These are phyloP conservation scores for Meliscaeva auricollis DNA, from an alignment of 2,888 invertebrate species.

Conservation along the genomic window DNA sequence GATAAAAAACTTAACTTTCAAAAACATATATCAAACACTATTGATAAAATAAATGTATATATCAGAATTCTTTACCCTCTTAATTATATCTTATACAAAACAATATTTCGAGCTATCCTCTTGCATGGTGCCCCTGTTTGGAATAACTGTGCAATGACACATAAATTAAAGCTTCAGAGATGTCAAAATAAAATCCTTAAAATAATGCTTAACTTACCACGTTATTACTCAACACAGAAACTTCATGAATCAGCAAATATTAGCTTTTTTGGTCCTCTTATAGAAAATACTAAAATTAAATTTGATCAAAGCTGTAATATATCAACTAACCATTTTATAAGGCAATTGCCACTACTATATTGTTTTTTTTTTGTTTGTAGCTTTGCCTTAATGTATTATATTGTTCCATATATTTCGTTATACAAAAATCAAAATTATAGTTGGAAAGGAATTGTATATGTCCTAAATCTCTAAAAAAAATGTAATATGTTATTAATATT, in stretches of 20 bases:
- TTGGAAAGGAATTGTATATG: no score
- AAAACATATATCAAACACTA: slow-evolving; percentile 5
- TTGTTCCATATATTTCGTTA: no score
- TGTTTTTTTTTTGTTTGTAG: no score
- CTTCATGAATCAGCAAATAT: slow-evolving; percentile 10
- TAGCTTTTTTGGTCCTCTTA: neutral
- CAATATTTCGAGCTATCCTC: neutral
- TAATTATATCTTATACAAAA: slow-evolving; percentile 4
- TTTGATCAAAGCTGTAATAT: neutral
- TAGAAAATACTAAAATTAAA: no score
- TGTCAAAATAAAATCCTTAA: slow-evolving; percentile 7
- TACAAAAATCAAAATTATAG: no score
- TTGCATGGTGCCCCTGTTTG: slow-evolving; percentile 5
- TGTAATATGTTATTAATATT: no score
- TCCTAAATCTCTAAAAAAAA: no score
- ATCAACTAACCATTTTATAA: neutral
- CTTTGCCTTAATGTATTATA: no score
- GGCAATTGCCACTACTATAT: no score
- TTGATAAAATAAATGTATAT: slow-evolving; percentile 6
- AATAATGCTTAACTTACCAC: slow-evolving; percentile 9
- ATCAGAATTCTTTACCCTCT: slow-evolving; percentile 5
- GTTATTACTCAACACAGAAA: slow-evolving; percentile 1
- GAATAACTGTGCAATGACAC: neutral
- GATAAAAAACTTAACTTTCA: slow-evolving; percentile 12
- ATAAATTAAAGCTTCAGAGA: slow-evolving; percentile 2